Percentiles rank a stretch among this genome's conserved stretches.
Evolutionary conservation across 2,888 invertebrate genomes (phyloP).

Genomic region (Aleiodes leptofemur): DNA sequence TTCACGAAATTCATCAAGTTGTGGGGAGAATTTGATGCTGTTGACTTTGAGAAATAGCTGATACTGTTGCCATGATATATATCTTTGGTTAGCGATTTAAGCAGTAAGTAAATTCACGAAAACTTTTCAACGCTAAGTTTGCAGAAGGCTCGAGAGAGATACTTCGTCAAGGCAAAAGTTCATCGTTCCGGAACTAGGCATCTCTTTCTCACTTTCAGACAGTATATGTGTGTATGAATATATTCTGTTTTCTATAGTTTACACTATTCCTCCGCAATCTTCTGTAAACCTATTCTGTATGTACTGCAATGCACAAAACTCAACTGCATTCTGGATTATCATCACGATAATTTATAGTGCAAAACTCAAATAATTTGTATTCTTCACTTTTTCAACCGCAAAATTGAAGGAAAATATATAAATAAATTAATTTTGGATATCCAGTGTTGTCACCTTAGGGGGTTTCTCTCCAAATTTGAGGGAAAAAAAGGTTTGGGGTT

Average conservation of each 20-base stretch:
- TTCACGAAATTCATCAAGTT: slow-evolving; percentile 12
- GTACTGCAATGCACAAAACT: not conserved
- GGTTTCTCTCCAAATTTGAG: no score
- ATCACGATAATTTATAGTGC: not conserved
- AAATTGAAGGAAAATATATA: no score
- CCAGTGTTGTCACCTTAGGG: no score
- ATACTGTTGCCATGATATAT: slow-evolving; percentile 63
- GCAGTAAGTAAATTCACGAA: slow-evolving; percentile 60
- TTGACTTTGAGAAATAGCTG: slow-evolving; percentile 46
- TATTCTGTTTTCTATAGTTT: slow-evolving; percentile 10
- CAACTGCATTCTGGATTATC: slow-evolving; percentile 2
- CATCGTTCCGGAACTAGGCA: slow-evolving; percentile 18
- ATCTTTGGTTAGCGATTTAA: slow-evolving; percentile 64
- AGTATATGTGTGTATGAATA: not conserved
- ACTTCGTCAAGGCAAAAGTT: slow-evolving; percentile 28
- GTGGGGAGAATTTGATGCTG: not conserved
- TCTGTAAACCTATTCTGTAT: slow-evolving; percentile 21
- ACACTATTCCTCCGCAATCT: slow-evolving; percentile 5
- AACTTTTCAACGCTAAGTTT: slow-evolving; percentile 61
- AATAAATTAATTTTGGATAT: no score
- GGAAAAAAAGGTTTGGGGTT: no score
- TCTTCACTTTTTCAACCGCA: no score
- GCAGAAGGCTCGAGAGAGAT: slow-evolving; percentile 31
- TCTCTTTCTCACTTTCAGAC: slow-evolving; percentile 14
- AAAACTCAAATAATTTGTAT: no score